Conservation (phyloP, 2,113 vertebrate species). For the Pomatostomus ruficeps region DNA sequence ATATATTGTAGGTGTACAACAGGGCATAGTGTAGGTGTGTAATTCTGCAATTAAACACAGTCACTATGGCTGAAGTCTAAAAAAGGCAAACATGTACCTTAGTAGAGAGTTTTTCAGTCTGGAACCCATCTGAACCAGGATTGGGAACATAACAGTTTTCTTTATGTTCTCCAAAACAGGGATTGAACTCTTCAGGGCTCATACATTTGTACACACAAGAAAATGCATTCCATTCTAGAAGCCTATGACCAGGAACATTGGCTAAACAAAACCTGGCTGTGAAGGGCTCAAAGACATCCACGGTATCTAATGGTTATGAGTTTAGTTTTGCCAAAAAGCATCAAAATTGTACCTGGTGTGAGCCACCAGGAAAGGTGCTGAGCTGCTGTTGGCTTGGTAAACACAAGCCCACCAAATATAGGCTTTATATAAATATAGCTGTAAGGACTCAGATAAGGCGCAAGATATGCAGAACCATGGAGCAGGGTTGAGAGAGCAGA, state of each 20-base stretch:
- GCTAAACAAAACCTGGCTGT: neutral
- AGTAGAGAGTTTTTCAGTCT: neutral
- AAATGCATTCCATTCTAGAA: neutral
- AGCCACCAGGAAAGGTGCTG: neutral
- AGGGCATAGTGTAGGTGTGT: neutral
- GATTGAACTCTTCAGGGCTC: neutral
- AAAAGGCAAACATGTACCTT: neutral
- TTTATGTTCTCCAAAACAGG: neutral
- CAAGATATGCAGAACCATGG: neutral
- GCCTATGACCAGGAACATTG: accelerated
- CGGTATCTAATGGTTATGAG: neutral
- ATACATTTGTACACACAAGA: neutral
- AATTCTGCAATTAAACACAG: neutral
- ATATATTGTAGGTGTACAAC: too few species aligned
- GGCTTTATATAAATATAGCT: neutral
- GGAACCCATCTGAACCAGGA: neutral
- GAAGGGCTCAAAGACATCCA: neutral
- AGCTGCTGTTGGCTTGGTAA: neutral
- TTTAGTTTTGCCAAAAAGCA: neutral
- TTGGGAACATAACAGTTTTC: neutral
- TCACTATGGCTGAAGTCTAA: neutral
- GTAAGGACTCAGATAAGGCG: neutral
- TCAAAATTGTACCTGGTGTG: neutral
- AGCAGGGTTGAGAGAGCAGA: neutral
- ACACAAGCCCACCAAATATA: neutral